Conservation (phyloP, 2,888 invertebrate genomes). For the Pheosia gnoma region DNA sequence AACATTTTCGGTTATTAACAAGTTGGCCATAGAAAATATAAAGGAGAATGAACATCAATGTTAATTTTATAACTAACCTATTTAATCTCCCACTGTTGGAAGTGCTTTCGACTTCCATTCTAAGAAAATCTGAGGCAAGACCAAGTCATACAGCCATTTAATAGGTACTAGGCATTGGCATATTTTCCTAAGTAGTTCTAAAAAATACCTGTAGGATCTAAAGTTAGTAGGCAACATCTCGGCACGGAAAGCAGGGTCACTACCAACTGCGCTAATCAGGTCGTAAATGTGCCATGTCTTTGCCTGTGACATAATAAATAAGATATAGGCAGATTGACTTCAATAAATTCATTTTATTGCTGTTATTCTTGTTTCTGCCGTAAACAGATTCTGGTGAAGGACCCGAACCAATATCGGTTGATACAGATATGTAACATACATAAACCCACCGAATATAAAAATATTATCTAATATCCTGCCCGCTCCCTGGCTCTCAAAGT, state of each 20-base stretch:
- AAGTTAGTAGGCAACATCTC: too few species aligned
- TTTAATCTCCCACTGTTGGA: too few species aligned
- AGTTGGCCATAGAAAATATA: constrained; percentile 11
- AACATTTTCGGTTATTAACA: constrained; percentile 16
- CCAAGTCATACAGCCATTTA: too few species aligned
- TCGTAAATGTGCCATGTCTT: too few species aligned
- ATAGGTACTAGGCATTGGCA: too few species aligned
- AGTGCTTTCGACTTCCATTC: too few species aligned
- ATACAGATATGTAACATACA: constrained; percentile 7
- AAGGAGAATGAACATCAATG: constrained; percentile 17
- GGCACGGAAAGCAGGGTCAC: too few species aligned
- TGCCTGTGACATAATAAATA: constrained; percentile 7
- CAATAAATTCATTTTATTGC: constrained; percentile 11
- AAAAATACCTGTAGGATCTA: too few species aligned
- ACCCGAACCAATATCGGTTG: not conserved
- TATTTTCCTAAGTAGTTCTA: too few species aligned
- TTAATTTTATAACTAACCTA: constrained; percentile 4
- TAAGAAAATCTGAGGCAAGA: too few species aligned
- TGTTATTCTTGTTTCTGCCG: constrained; percentile 7
- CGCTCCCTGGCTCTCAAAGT: not conserved
- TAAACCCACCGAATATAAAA: constrained; percentile 15
- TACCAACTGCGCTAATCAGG: too few species aligned
- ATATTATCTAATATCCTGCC: constrained; percentile 11
- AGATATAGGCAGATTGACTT: constrained; percentile 11
- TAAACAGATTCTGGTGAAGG: constrained; percentile 12